Base-by-base conservation (phyloP, 2,888 invertebrate genomes). In the Myopa tessellatipennis region DNA sequence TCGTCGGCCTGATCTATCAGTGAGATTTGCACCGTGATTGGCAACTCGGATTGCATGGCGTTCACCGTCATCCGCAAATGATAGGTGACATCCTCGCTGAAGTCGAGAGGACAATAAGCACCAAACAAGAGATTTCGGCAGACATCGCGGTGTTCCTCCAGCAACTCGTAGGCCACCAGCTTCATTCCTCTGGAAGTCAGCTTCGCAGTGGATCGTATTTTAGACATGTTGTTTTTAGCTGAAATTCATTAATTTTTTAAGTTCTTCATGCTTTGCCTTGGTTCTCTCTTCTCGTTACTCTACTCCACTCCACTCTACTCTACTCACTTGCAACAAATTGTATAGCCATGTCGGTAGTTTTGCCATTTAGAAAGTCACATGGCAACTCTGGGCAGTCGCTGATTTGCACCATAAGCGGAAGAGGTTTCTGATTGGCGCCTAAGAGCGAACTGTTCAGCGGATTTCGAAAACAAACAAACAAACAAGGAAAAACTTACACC, bases 81-180 rank as follows among this genome's bases (percentile, higher is more conserved):
- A 78, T 89, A 90, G 65, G 86, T 87, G 55, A 85, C 88, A 83
- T 87, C 86, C 78, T 90, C 89, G 4, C 82, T 85, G 7, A 81
- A 82, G 72, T 87, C 84, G 40, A 90, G 77, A 0, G 90, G 90
- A 78, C 90, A 90, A 50, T 86, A 85, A 74, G 87, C 88, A 7
- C 83, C 87, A 68, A 85, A 83, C 70, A 88, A 26, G 0, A 88
- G 82, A 81, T 87, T 85, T 3, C 80, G 61, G 79, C 90, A 90
- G 4, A 87, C 87, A 82, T 88, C 79, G 45, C 81, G 83, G 2
- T 84, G 81, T 36, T 83, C 79, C 0, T 83, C 78, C 0, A 79
- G 82, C 80, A 87, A 69, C 18, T 82, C 84, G 71, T 77, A 82
- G 50, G 86, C 85, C 67, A 87, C 80, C 61, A 87, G 80, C 4